These are phyloP conservation scores for Acleris sparsana DNA, from an alignment of 2,888 invertebrate genomes.

Conservation along the genomic window DNA sequence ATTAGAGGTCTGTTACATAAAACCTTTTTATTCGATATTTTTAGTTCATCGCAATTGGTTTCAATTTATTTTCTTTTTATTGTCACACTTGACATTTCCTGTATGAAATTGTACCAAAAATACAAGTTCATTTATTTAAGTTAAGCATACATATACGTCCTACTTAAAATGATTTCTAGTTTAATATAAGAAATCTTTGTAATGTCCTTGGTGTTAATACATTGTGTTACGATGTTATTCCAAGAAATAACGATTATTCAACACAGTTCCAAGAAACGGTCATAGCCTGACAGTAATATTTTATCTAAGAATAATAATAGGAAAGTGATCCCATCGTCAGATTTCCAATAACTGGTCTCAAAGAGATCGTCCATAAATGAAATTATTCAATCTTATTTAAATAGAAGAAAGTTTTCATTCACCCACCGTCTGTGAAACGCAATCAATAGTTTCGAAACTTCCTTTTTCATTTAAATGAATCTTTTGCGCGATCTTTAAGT, in stretches of 20 bases:
- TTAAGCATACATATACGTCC: too few species aligned
- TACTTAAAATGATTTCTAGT: too few species aligned
- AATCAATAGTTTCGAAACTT: constrained; percentile 35
- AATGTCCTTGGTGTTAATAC: too few species aligned
- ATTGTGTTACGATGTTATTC: too few species aligned
- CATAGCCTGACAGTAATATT: not conserved
- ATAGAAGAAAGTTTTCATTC: constrained; percentile 32
- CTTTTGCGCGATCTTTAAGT: constrained; percentile 27
- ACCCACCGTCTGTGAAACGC: constrained; percentile 24
- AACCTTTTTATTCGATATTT: too few species aligned
- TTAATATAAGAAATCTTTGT: too few species aligned
- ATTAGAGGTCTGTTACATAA: too few species aligned
- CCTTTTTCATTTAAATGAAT: constrained; percentile 35
- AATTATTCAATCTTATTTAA: constrained; percentile 35
- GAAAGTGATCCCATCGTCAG: constrained; percentile 19
- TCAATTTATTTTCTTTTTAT: too few species aligned
- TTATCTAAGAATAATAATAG: not conserved
- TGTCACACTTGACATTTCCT: too few species aligned
- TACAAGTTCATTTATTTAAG: too few species aligned
- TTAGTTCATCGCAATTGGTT: too few species aligned
- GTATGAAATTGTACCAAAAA: too few species aligned
- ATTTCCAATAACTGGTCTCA: constrained; percentile 29
- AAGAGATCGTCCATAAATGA: constrained; percentile 32
- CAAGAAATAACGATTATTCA: not conserved
- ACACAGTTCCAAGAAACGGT: not conserved